Conservation (phyloP, 2,797 vertebrate genomes). For the Megaceryle alcyon region DNA sequence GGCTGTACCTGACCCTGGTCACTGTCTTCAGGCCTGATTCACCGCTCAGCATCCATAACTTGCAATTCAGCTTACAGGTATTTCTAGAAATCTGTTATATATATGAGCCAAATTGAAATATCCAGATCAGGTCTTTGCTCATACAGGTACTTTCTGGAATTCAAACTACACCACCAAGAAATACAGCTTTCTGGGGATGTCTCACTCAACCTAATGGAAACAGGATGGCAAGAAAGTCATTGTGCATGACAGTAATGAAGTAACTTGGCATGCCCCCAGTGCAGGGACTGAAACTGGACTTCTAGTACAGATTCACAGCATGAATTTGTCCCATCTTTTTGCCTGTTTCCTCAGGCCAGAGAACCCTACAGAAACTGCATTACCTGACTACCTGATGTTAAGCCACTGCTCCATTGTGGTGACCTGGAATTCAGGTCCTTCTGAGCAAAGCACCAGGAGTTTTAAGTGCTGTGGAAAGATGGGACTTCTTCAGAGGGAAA, state of each 20-base stretch:
- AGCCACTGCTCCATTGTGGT: background rate
- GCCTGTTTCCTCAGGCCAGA: background rate
- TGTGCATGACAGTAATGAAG: background rate
- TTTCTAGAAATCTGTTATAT: background rate
- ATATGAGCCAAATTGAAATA: background rate
- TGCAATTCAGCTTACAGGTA: background rate
- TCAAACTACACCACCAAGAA: background rate
- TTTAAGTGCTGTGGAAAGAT: background rate
- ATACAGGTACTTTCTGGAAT: background rate
- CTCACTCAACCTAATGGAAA: background rate
- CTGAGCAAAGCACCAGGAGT: background rate
- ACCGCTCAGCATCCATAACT: rapidly evolving
- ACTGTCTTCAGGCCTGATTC: background rate
- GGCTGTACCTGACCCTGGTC: background rate
- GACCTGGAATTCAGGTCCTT: background rate
- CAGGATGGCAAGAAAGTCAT: background rate
- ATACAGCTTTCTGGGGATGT: background rate
- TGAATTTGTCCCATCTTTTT: background rate
- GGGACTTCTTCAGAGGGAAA: background rate
- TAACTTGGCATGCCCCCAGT: rapidly evolving
- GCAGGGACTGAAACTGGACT: background rate
- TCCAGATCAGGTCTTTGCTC: background rate
- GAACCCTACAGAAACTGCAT: background rate
- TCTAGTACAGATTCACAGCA: background rate
- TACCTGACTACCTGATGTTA: background rate